These are phyloP conservation scores for Euproctis similis DNA, from an alignment of 2,888 invertebrate genomes.

Conservation along the genomic window DNA sequence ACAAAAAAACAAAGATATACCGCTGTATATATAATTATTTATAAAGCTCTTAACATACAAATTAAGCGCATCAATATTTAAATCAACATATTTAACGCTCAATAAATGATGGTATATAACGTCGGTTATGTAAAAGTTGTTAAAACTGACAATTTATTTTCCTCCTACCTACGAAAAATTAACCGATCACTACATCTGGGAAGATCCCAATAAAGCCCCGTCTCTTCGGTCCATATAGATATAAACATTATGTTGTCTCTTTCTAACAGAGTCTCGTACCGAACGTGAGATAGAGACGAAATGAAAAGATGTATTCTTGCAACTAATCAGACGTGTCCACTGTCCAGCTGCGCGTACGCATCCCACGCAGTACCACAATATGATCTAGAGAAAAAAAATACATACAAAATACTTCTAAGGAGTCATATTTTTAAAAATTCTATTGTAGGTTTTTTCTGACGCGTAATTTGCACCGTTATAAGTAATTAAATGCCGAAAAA, in stretches of 20 bases:
- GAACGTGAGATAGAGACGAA: slow-evolving; percentile 42
- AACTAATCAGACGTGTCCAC: slow-evolving; percentile 70
- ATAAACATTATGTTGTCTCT: slow-evolving; percentile 50
- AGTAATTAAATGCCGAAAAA: slow-evolving; percentile 25
- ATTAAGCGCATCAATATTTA: slow-evolving; percentile 22
- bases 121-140: slow-evolving; percentile 49
- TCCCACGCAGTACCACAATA: too few species aligned
- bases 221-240: slow-evolving; percentile 62
- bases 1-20: too few species aligned
- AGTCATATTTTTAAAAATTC: not conserved
- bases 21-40: too few species aligned
- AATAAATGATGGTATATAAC: slow-evolving; percentile 55
- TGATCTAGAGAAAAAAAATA: not conserved
- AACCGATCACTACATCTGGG: slow-evolving; percentile 51
- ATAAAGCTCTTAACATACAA: slow-evolving; percentile 24
- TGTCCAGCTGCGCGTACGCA: slow-evolving; percentile 61
- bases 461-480: slow-evolving; percentile 14
- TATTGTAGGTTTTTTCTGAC: too few species aligned
- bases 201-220: slow-evolving; percentile 65
- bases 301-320: slow-evolving; percentile 50
- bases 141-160: slow-evolving; percentile 53
- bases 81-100: slow-evolving; percentile 25
- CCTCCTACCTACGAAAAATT: slow-evolving; percentile 68
- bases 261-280: slow-evolving; percentile 24
- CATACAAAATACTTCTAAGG: not conserved